Percentiles rank a stretch among this genome's conserved stretches.
phyloP scores from a whole-genome alignment of 2,888 invertebrate species.

The Abrostola triplasia region DNA sequence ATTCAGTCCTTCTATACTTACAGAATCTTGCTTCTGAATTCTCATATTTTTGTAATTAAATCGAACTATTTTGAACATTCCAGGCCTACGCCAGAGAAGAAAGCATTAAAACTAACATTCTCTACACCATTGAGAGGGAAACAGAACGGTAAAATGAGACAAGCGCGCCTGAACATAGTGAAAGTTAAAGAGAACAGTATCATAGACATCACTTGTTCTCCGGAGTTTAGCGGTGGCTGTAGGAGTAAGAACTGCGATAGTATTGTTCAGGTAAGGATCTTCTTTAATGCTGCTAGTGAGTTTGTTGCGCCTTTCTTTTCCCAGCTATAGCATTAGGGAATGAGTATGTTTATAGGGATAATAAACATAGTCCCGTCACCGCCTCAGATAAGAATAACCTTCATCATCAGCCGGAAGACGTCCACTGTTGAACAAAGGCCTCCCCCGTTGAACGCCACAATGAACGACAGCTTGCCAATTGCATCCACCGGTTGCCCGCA shows the following conservation, averaged over 20 bases:
- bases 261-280: slow-evolving; percentile 56
- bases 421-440: no score
- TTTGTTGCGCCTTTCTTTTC: no score
- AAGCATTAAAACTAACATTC: slow-evolving; percentile 67
- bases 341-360: no score
- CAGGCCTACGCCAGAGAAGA: slow-evolving; percentile 75
- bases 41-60: background rate
- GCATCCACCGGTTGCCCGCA: no score
- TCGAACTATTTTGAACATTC: slow-evolving; percentile 6
- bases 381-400: no score
- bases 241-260: slow-evolving; percentile 34
- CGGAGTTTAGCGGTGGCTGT: slow-evolving; percentile 61
- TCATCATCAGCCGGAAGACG: no score
- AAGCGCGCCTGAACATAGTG: slow-evolving; percentile 67
- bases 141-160: slow-evolving; percentile 59
- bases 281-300: background rate
- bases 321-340: no score
- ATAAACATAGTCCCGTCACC: no score
- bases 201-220: slow-evolving; percentile 77
- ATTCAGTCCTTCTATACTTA: background rate
- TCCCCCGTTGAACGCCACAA: no score
- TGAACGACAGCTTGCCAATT: no score
- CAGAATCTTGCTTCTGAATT: background rate
- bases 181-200: slow-evolving; percentile 60
- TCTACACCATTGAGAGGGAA: slow-evolving; percentile 62